These are phyloP conservation scores for Lasioglossum malachurum DNA, from an alignment of 2,888 invertebrate species.

Conservation along the genomic window DNA sequence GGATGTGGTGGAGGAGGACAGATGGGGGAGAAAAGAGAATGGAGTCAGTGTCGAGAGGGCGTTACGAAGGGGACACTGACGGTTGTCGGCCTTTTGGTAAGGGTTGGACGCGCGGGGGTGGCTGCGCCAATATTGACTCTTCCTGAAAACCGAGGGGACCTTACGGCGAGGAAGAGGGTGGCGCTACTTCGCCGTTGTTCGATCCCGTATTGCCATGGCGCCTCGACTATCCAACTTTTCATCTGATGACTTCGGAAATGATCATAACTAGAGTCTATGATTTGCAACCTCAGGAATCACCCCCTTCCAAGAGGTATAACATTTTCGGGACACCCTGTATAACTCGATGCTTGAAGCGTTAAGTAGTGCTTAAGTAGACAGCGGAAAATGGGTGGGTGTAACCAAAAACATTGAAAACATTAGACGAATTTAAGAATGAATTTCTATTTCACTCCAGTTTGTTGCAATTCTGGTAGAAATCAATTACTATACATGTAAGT, in stretches of 20 bases:
- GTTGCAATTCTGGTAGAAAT: too few relatives aligned
- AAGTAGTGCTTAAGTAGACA: too few relatives aligned
- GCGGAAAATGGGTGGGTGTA: too few relatives aligned
- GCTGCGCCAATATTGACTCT: conserved; percentile 84
- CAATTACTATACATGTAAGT: too few relatives aligned
- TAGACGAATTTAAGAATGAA: too few relatives aligned
- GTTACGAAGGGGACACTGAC: conserved; percentile 61
- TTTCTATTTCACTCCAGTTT: too few relatives aligned
- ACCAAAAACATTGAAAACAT: too few relatives aligned
- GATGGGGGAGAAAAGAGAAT: conserved; percentile 56
- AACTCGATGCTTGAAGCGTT: too few relatives aligned
- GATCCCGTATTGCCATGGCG: conserved; percentile 18
- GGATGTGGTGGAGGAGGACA: conserved; percentile 66
- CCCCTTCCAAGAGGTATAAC: too few relatives aligned
- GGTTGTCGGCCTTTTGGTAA: conserved; percentile 55
- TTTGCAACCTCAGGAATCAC: background rate
- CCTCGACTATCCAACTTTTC: background rate
- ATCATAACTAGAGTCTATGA: background rate
- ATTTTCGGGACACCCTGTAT: too few relatives aligned
- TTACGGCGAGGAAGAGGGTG: conserved; percentile 75
- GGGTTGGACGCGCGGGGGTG: conserved; percentile 77
- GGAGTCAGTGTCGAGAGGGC: conserved; percentile 69
- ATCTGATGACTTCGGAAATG: background rate
- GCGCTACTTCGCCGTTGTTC: conserved; percentile 72
- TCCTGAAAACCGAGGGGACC: conserved; percentile 75